Conservation (phyloP, 1,140 invertebrate species). For the Hirudo medicinalis region DNA sequence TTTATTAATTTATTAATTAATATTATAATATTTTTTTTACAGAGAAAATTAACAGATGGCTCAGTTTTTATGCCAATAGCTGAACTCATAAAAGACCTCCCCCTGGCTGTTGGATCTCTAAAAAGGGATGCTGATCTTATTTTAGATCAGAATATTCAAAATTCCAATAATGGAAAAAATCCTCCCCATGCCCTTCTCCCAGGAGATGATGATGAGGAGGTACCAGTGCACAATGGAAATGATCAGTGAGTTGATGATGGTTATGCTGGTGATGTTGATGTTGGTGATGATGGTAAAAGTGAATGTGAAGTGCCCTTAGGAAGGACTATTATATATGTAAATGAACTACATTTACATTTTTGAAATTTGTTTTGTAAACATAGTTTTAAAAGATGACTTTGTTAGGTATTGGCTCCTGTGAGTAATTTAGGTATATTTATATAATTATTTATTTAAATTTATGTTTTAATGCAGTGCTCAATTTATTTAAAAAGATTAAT, state of each 20-base stretch:
- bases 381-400: too few species aligned
- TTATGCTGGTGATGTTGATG: not conserved
- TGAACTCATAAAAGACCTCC: conserved; percentile 23
- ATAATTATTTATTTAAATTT: too few species aligned
- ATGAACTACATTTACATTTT: not conserved
- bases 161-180: not conserved
- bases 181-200: conserved; percentile 31
- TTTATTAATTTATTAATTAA: not conserved
- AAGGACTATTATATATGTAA: too few species aligned
- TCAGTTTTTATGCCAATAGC: conserved; percentile 27
- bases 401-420: too few species aligned
- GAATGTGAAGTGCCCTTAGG: too few species aligned
- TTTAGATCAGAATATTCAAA: not conserved
- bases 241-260: conserved; percentile 26
- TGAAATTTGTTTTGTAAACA: not conserved
- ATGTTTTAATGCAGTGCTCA: too few species aligned
- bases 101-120: conserved; percentile 22
- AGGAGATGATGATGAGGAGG: conserved; percentile 30
- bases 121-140: not conserved
- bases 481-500: too few species aligned
- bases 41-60: conserved; percentile 24
- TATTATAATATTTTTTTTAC: not conserved
- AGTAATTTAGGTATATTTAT: too few species aligned
- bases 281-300: not conserved
- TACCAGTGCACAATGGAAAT: conserved; percentile 32